Base-by-base conservation (phyloP, 2,888 invertebrate genomes). In the Ceratothoa steindachneri region DNA sequence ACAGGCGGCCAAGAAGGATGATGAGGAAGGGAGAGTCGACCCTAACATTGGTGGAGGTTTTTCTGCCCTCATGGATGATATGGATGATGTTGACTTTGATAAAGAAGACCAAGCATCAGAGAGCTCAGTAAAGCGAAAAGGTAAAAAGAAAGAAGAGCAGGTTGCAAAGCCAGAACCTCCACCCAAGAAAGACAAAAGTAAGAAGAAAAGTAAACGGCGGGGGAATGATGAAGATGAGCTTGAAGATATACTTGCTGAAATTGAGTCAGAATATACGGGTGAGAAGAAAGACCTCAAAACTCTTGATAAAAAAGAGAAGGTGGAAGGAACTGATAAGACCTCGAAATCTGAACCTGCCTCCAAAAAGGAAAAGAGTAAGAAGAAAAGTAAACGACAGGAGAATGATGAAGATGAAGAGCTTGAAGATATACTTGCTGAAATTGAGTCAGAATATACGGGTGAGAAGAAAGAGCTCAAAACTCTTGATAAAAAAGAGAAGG, bases 161-260 rank as follows among this genome's bases (percentile, higher is more conserved):
- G 60, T 60, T 3, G 30, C 55, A 9, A 74, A 66, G 12, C 19
- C 29, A 1, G 31, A 64, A 30, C 77, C 80, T 30, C 81, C 82
- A 60, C 80, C 75, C 55, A 80, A 81, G 12, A 80, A 79, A 72
- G 77, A 80, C 30, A 77, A 71, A 12, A 64, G 30, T 24, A 80
- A 75, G 31, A 80, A 80, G 69, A 75, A 52, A 19, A 80, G 77
- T 64, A 81, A 81, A 65, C 82, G 82, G 65, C 89, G 90, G 81
- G 91, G 91, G 71, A 91, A 91, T 82, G 90, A 91, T 84, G 91
- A 92, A 78, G 89, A 89, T 73, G 93, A 93, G 83, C 85, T 93
- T 76, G 93, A 93, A 82, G 91, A 91, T 84, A 90, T 92, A 76
- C 85, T 93, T 78, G 93, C 93, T 12, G 93, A 93, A 85, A 85